A percentile compares a stretch with the other conserved stretches of the same genome.
Evolutionary conservation across 2,888 invertebrate genomes (phyloP).

Genomic region (Pachydiplax longipennis): DNA sequence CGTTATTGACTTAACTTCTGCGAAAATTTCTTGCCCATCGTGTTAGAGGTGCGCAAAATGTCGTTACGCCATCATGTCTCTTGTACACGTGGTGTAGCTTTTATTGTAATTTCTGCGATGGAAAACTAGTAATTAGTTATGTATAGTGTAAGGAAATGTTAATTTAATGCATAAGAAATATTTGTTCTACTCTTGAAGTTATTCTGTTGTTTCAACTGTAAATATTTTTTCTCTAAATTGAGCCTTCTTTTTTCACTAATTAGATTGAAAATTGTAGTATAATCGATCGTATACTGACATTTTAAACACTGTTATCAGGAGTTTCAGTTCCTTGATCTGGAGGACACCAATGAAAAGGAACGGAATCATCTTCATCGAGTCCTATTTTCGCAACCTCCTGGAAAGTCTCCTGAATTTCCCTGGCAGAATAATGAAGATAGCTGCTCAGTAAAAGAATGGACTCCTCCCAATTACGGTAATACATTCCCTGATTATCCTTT

Average conservation of each 20-base stretch:
- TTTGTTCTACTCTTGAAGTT: background rate
- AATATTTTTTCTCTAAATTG: background rate
- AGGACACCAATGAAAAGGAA: conserved; percentile 75
- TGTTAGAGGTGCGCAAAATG: conserved; percentile 26
- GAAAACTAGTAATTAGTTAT: background rate
- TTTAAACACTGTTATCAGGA: conserved; percentile 61
- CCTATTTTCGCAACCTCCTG: conserved; percentile 61
- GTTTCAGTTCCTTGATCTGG: conserved; percentile 78
- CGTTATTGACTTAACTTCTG: background rate
- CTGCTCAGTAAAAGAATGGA: conserved; percentile 48
- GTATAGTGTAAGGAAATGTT: background rate
- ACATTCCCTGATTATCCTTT: background rate
- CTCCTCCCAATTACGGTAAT: conserved; percentile 46
- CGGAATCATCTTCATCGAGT: conserved; percentile 69
- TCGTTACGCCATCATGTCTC: conserved; percentile 45
- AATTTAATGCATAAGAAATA: background rate
- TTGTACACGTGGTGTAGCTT: conserved; percentile 47
- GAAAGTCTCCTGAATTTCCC: conserved; percentile 56
- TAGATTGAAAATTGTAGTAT: background rate
- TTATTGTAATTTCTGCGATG: background rate
- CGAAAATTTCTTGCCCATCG: background rate
- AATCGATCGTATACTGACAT: conserved; percentile 50
- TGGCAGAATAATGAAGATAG: conserved; percentile 54
- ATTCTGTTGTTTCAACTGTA: background rate
- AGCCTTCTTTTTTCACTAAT: background rate